A percentile compares a stretch with the other conserved stretches of the same genome.
Evolutionary conservation across 2,797 vertebrate species (phyloP).

Genomic region (Darevskia mixta): DNA sequence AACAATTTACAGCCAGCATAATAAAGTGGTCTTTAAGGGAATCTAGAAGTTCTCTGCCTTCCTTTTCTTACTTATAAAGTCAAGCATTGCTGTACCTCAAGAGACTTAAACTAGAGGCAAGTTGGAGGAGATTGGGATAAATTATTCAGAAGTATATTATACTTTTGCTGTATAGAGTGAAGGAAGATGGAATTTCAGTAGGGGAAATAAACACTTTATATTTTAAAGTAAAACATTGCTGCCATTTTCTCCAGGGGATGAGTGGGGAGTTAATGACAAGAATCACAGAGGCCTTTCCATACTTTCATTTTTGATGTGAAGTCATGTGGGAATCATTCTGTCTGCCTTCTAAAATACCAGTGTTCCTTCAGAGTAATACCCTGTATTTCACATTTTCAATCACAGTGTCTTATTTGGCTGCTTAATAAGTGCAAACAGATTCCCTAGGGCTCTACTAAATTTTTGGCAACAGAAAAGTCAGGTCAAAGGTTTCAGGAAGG

Average conservation of each 20-base stretch:
- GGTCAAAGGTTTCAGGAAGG: background rate
- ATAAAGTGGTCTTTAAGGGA: background rate
- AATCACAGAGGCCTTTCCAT: constrained; percentile 1
- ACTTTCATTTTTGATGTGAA: constrained; percentile 44
- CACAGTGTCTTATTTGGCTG: background rate
- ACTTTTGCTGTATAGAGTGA: constrained; percentile 12
- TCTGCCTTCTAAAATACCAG: constrained; percentile 16
- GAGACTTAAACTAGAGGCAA: constrained; percentile 30
- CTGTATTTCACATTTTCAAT: background rate
- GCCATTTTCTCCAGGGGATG: constrained; percentile 4
- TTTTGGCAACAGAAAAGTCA: background rate
- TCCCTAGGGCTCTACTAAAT: background rate
- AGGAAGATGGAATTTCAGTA: constrained; percentile 10
- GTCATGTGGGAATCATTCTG: constrained; percentile 23
- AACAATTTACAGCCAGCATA: background rate
- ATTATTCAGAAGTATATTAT: constrained; percentile 40
- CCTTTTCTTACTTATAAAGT: constrained; percentile 4
- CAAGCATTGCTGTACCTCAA: background rate
- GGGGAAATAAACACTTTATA: constrained; percentile 10
- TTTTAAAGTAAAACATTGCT: constrained; percentile 13
- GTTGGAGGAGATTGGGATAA: constrained; percentile 5
- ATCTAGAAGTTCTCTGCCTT: constrained; percentile 11
- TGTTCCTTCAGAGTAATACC: background rate
- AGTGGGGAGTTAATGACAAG: background rate
- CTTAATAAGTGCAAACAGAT: background rate